Percentiles rank a stretch among this genome's conserved stretches.
phyloP scores from a whole-genome alignment of 1,140 invertebrate genomes.

The Orussus abietinus region DNA sequence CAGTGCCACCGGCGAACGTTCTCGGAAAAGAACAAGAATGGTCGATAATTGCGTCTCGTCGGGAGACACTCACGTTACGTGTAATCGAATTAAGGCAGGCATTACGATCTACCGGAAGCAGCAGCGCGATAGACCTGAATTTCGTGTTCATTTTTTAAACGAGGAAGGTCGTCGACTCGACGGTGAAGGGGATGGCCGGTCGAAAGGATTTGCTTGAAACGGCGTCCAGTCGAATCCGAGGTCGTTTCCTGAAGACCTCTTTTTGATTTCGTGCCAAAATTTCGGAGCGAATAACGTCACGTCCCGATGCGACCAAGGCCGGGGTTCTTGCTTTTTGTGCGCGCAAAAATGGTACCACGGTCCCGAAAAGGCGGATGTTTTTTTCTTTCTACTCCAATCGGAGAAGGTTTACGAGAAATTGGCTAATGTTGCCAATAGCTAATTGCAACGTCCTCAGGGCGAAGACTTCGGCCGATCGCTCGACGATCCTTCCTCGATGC shows the following conservation, averaged over 20 bases:
- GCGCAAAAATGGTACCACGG: too few species aligned
- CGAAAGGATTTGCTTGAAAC: neutral
- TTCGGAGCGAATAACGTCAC: neutral
- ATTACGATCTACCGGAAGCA: neutral
- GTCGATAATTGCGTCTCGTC: neutral
- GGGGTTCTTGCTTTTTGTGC: too few species aligned
- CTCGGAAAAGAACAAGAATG: conserved; percentile 3
- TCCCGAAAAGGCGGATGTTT: neutral
- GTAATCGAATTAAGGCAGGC: neutral
- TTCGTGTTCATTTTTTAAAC: neutral
- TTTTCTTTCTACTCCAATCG: neutral
- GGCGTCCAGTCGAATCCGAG: neutral
- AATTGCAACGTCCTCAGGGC: neutral
- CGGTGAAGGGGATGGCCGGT: neutral
- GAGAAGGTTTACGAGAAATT: neutral
- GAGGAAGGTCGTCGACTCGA: neutral
- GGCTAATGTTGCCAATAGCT: neutral
- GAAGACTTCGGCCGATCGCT: too few species aligned
- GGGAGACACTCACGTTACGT: neutral
- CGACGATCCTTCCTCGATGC: neutral
- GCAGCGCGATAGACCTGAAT: neutral
- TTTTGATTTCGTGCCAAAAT: too few species aligned
- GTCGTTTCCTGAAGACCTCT: neutral
- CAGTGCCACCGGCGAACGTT: too few species aligned
- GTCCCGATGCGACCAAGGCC: too few species aligned